Evolutionary conservation across 2,797 vertebrate species (phyloP).

Genomic region (Neoniphon sammara): DNA sequence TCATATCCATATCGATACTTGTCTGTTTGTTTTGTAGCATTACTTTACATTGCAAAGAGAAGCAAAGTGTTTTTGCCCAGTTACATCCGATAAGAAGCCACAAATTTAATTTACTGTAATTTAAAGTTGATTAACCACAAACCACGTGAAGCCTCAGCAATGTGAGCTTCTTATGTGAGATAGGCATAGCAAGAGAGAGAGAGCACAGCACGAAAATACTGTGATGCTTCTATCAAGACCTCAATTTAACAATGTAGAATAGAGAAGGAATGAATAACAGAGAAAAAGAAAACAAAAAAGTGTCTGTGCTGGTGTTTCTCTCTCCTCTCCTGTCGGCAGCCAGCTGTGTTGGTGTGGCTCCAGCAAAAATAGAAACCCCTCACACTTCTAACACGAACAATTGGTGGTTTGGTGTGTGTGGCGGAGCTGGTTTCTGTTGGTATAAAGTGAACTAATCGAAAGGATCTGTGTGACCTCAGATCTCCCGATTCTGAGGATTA

Average conservation of each 20-base stretch:
- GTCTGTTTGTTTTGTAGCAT: neutral
- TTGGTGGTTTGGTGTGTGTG: slow-evolving; percentile 53
- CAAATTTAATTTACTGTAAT: no score
- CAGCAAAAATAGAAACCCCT: slow-evolving; percentile 66
- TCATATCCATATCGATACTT: neutral
- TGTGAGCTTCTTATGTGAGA: no score
- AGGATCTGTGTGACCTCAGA: slow-evolving; percentile 47
- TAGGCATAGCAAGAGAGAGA: no score
- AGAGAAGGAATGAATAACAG: slow-evolving; percentile 50
- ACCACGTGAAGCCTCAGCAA: no score
- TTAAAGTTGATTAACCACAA: no score
- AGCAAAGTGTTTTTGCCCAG: neutral
- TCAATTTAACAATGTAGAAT: slow-evolving; percentile 40
- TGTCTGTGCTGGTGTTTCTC: slow-evolving; percentile 52
- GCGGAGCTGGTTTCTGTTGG: slow-evolving; percentile 35
- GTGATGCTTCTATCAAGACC: slow-evolving; percentile 24
- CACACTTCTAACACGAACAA: slow-evolving; percentile 60
- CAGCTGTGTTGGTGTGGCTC: slow-evolving; percentile 71
- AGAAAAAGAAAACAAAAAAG: slow-evolving; percentile 57
- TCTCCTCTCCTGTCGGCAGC: slow-evolving; percentile 55
- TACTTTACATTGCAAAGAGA: neutral
- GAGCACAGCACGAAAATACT: no score
- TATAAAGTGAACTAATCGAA: slow-evolving; percentile 48
- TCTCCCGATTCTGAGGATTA: slow-evolving; percentile 46
- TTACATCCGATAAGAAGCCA: neutral